Evolutionary conservation across 1,140 invertebrate genomes (phyloP), one percentile per base, ranked within the genome.

Genomic region (Drosophila ohnishii): DNA sequence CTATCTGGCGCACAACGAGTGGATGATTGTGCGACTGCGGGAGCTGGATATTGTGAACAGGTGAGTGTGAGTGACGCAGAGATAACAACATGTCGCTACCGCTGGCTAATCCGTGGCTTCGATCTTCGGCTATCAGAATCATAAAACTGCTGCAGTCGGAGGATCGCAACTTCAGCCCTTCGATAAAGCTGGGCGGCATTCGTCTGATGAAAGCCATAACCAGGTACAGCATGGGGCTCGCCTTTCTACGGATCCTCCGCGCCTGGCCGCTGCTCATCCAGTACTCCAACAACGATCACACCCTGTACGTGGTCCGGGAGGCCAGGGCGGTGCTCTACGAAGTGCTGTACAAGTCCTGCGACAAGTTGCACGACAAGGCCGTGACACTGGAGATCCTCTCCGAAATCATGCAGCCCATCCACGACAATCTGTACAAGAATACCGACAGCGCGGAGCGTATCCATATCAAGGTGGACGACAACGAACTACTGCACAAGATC

Each of bases 181-280:
- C 93, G 1, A 84, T 94, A n/a, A 95, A 94, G 83, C 91, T 94
- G 44, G 94, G 93, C n/a, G 93, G 93, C 32, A 92, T 94, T n/a
- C 92, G 92, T 16, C 92, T 95, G 64, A 89, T 95, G 30, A 90
- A 88, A 14, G 90, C 93, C 13, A 92, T 94, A 30, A 90, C 93
- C 34, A 78, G 83, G 8, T 94, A 95, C 75, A 80, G 90, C 70
- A 91, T 92, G 69, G 94, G 94, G 4, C 69, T 94, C 34, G 78
- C 92, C 32, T 95, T 94, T 92, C 83, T 95, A 3, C 91, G 93
- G 25, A 70, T 93, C 47, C 92, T 91, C 65, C 91, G 93, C 77
- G 70, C 86, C 6, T 95, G 94, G 94, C 89, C 80, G 28, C 80
- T 93, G 51, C 90, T 94, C 5, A 86, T 95, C 3, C 92, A 92